These are phyloP conservation scores for Opisthocomus hoazin DNA, from an alignment of 2,113 vertebrate genomes.

Conservation along the genomic window DNA sequence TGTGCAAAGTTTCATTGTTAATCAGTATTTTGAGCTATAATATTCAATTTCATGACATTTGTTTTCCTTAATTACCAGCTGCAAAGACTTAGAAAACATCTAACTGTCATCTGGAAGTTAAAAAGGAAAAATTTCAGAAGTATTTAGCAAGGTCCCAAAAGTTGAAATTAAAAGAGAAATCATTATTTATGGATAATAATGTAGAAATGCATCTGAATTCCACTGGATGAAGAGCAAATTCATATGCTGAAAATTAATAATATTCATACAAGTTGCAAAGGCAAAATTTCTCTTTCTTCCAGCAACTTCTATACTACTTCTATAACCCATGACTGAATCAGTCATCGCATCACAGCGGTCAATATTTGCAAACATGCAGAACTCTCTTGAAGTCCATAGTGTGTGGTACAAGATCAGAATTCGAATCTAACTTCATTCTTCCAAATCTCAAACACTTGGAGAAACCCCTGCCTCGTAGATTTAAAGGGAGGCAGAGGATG, in stretches of 20 bases:
- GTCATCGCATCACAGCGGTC: background rate
- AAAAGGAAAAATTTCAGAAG: background rate
- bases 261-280: background rate
- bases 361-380: background rate
- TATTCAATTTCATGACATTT: background rate
- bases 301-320: background rate
- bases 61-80: background rate
- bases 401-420: background rate
- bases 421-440: background rate
- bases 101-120: background rate
- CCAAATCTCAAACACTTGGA: background rate
- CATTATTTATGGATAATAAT: background rate
- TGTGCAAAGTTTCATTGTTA: background rate
- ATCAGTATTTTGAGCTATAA: background rate
- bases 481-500: background rate
- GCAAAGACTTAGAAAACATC: background rate
- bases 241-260: background rate
- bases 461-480: background rate
- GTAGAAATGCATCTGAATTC: background rate
- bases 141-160: background rate
- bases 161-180: background rate
- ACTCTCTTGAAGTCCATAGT: background rate
- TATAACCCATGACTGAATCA: background rate
- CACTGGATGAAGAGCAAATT: background rate
- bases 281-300: background rate